Evolutionary conservation across 23 tunicate species (phyloP).

Genomic region (Clavelina lepadiformis): DNA sequence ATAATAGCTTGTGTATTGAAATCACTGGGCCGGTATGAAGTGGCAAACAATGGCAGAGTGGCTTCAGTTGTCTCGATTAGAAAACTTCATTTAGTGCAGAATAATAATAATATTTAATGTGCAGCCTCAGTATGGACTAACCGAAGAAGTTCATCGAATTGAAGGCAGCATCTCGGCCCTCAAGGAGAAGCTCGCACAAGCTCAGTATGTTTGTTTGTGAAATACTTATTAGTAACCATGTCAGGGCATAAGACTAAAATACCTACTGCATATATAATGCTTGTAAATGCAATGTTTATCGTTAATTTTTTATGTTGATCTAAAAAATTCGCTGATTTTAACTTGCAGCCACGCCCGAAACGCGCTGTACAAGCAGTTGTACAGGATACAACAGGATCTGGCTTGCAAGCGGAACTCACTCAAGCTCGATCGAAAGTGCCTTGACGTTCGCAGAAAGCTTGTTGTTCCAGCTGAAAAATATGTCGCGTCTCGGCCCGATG

Average conservation of each 20-base stretch:
- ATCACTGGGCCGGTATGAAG: too few relatives aligned
- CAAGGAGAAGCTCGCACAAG: constrained; percentile 89
- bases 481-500: constrained; percentile 66
- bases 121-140: constrained; percentile 92
- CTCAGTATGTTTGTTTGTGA: constrained; percentile 53
- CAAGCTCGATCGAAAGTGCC: constrained; percentile 68
- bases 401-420: constrained; percentile 86
- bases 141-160: constrained; percentile 80
- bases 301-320: too few relatives aligned
- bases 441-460: constrained; percentile 78
- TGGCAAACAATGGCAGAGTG: too few relatives aligned
- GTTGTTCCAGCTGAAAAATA: constrained; percentile 86
- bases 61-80: too few relatives aligned
- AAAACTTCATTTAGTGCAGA: background rate
- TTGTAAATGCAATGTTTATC: too few relatives aligned
- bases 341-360: constrained; percentile 82
- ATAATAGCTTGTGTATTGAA: too few relatives aligned
- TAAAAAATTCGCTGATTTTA: too few relatives aligned
- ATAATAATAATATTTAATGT: background rate
- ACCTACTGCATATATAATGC: too few relatives aligned
- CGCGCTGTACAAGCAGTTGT: constrained; percentile 62
- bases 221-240: too few relatives aligned
- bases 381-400: constrained; percentile 82
- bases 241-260: too few relatives aligned
- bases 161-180: constrained; percentile 72